phyloP scores from a whole-genome alignment of 2,113 vertebrate genomes.

The Nicator chloris region DNA sequence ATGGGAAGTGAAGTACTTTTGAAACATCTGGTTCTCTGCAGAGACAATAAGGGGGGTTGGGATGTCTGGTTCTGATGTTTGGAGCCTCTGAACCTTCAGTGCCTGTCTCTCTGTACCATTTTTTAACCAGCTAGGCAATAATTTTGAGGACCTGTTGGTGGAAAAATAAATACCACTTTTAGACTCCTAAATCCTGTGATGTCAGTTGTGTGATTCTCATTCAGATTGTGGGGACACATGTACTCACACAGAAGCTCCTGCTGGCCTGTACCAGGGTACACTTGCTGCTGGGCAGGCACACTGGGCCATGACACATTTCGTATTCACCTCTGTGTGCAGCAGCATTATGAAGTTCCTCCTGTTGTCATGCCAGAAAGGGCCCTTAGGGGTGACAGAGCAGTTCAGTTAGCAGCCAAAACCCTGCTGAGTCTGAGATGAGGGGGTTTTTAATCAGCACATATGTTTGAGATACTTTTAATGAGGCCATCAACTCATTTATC shows the following conservation, averaged over 20 bases:
- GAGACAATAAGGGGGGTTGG: not conserved
- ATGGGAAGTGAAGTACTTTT: not conserved
- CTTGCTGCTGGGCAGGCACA: not conserved
- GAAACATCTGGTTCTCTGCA: not conserved
- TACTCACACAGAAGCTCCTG: not conserved
- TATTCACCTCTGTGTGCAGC: not conserved
- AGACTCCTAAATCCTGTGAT: not conserved
- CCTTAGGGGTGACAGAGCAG: not conserved
- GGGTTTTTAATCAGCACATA: not conserved
- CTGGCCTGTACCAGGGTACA: not conserved
- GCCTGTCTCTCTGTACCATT: not conserved
- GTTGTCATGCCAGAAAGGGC: not conserved
- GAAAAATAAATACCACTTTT: not conserved
- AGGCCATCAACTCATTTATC: not conserved
- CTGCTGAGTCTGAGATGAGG: not conserved
- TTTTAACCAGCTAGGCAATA: not conserved
- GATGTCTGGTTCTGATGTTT: not conserved
- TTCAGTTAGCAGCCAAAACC: not conserved
- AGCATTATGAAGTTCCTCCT: not conserved
- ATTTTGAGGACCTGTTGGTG: not conserved
- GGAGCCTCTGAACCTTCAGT: not conserved
- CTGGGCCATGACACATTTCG: not conserved
- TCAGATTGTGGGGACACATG: not conserved
- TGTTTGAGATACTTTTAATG: constrained; percentile 21
- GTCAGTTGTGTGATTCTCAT: not conserved